These are phyloP conservation scores for Abrostola triplasia DNA, from an alignment of 2,888 invertebrate genomes.

Conservation along the genomic window DNA sequence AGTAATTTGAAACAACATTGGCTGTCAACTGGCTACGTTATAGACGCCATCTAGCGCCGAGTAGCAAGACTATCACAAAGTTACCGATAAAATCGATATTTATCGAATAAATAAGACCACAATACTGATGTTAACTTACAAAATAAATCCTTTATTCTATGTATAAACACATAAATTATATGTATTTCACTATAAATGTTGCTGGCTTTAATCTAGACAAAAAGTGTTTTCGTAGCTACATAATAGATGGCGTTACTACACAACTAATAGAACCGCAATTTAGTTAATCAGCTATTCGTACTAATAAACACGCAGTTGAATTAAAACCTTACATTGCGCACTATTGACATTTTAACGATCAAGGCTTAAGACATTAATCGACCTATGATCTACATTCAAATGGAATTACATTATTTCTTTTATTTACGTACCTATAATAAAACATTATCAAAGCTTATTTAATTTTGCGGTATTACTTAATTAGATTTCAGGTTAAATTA, in stretches of 20 bases:
- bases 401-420: not conserved
- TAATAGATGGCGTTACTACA: constrained; percentile 55
- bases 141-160: too few species aligned
- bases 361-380: constrained; percentile 2
- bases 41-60: constrained; percentile 76
- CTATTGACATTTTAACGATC: constrained; percentile 18
- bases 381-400: constrained; percentile 1
- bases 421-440: not conserved
- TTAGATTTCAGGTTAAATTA: constrained; percentile 13
- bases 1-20: not conserved
- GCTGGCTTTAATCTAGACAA: too few species aligned
- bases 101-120: not conserved
- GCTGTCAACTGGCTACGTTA: not conserved
- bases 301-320: constrained; percentile 3
- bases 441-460: constrained; percentile 1
- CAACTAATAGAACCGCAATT: constrained; percentile 4
- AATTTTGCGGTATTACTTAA: constrained; percentile 4
- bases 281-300: constrained; percentile 3
- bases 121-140: too few species aligned
- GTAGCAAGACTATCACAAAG: constrained; percentile 68
- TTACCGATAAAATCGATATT: constrained; percentile 31
- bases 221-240: constrained; percentile 9
- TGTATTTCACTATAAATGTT: too few species aligned
- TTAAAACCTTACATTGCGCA: constrained; percentile 4
- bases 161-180: too few species aligned